Evolutionary conservation across 2,113 vertebrate species (phyloP), one percentile per base, ranked within the genome.

Genomic region (Dinomys branickii): DNA sequence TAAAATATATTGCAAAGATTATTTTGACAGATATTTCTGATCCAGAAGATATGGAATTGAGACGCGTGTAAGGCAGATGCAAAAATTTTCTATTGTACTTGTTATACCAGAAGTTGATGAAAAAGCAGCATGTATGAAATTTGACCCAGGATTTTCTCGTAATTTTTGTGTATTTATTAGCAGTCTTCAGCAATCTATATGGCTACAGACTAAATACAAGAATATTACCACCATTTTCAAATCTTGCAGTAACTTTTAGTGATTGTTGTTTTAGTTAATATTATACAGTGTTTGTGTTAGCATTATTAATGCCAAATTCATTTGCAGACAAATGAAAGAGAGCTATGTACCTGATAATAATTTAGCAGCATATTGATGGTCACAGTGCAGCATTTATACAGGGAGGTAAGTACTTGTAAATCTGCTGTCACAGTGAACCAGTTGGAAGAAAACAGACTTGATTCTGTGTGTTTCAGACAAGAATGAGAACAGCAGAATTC

Each of bases 221-320:
- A 44, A 95, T 38, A 75, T 17, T 12, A 10, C 2, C 52, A 75
- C 71, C 0, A 95, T 90, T 16, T 92, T 54, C n/a, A 94, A 98
- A 97, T 1, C 0, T 67, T 20, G 6, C 85, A 94, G 67, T 82
- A 92, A 83, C 7, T 38, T 96, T 33, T 50, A 5, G 52, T 61
- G 78, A 91, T 65, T 8, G 0, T 96, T 95, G 26, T 38, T 95
- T 97, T 93, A 93, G 96, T 97, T 94, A 80, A 30, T 59, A 89
- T 80, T 93, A 11, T 90, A 88, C 58, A 50, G 80, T 83, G 81
- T 95, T 98, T 97, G 33, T 26, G 33, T 95, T 96, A 96, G 41
- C 71, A 89, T 97, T 81, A 93, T 82, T 90, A 95, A 90, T 56
- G 85, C 24, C 44, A 83, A 97, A 65, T 38, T 91, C 8, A 80